A percentile compares a stretch with the other conserved stretches of the same genome.
Conservation (phyloP, 2,113 vertebrate species). For the Pionites leucogaster region DNA sequence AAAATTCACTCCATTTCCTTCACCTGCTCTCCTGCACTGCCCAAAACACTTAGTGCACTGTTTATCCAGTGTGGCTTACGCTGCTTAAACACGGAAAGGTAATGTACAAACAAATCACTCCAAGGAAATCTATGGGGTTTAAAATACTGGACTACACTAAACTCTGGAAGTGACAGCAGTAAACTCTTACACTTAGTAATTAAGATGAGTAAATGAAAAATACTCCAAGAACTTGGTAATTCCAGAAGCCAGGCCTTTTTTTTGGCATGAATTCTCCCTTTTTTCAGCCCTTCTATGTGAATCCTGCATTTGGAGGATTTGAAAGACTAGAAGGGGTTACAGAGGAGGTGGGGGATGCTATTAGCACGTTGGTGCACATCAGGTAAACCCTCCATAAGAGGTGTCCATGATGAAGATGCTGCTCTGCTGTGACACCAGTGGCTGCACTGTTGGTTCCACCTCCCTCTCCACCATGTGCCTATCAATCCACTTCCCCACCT, state of each 20-base stretch:
- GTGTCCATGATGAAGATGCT: not conserved
- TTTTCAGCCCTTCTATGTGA: not conserved
- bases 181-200: conserved; percentile 9
- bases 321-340: not conserved
- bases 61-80: conserved; percentile 20
- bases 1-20: conserved; percentile 17
- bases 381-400: not conserved
- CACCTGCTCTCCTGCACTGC: conserved; percentile 12
- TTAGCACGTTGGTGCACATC: rapidly evolving
- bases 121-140: conserved; percentile 24
- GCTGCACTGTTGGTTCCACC: not conserved
- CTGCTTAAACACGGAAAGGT: not conserved
- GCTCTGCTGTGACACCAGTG: rapidly evolving
- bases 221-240: not conserved
- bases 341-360: not conserved
- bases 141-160: not conserved
- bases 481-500: not conserved
- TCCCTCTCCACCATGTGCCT: not conserved
- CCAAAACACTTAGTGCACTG: not conserved
- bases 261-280: not conserved
- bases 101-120: conserved; percentile 39
- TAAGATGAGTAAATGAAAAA: conserved; percentile 25
- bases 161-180: not conserved
- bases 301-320: not conserved
- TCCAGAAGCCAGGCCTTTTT: not conserved